Evolutionary conservation across 2,797 vertebrate species (phyloP).

Genomic region (Macroramphosus scolopax): DNA sequence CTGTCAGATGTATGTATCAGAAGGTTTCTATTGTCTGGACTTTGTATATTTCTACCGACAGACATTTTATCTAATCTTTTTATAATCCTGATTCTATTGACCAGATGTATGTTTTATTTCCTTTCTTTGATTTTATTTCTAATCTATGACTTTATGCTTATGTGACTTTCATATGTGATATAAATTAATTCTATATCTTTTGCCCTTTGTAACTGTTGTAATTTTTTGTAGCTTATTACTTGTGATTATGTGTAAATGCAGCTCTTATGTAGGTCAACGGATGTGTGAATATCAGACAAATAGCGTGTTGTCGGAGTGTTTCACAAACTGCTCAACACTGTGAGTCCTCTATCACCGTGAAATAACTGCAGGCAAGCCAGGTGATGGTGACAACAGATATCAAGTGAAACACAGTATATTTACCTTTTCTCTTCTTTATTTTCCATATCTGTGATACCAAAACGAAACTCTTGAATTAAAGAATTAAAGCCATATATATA

Average conservation of each 20-base stretch:
- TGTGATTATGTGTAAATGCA: slow-evolving; percentile 57
- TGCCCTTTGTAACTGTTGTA: slow-evolving; percentile 53
- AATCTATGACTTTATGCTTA: slow-evolving; percentile 68
- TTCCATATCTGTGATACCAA: slow-evolving; percentile 75
- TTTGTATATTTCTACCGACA: slow-evolving; percentile 82
- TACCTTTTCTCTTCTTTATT: slow-evolving; percentile 24
- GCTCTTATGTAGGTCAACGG: slow-evolving; percentile 49
- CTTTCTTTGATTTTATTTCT: slow-evolving; percentile 60
- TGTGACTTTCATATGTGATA: slow-evolving; percentile 68
- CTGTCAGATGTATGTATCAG: slow-evolving; percentile 88
- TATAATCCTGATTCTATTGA: slow-evolving; percentile 75
- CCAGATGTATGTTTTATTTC: slow-evolving; percentile 66
- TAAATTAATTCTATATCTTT: slow-evolving; percentile 67
- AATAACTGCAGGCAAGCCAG: slow-evolving; percentile 50
- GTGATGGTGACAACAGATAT: slow-evolving; percentile 40
- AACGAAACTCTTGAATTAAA: slow-evolving; percentile 68
- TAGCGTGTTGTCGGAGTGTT: slow-evolving; percentile 54
- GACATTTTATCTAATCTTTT: slow-evolving; percentile 78
- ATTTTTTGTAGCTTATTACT: slow-evolving; percentile 46
- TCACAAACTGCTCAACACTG: slow-evolving; percentile 56
- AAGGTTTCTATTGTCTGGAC: slow-evolving; percentile 80
- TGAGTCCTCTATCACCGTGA: slow-evolving; percentile 41
- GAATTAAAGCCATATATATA: slow-evolving; percentile 78
- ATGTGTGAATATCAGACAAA: slow-evolving; percentile 66
- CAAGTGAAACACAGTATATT: slow-evolving; percentile 40